Evolutionary conservation across 2,888 invertebrate genomes (phyloP).

Genomic region (Ypsolopha sequella): DNA sequence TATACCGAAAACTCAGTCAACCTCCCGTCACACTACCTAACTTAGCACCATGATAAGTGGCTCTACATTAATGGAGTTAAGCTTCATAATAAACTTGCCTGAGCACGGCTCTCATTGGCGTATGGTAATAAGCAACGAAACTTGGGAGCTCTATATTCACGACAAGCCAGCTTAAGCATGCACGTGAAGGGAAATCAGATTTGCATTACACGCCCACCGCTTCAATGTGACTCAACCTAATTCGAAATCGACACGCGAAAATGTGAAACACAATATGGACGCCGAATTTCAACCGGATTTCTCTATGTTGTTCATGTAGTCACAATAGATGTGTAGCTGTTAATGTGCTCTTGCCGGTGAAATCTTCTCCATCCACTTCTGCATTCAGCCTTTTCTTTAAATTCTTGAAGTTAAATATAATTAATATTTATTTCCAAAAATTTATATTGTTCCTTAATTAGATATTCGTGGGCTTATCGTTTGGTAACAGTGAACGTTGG

Average conservation of each 20-base stretch:
- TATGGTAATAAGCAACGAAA: not conserved
- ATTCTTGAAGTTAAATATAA: too few species aligned
- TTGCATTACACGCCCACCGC: constrained; percentile 10
- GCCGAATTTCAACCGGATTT: not conserved
- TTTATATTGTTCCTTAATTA: not conserved
- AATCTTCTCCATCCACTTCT: not conserved
- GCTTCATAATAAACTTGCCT: not conserved
- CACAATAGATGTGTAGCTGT: not conserved
- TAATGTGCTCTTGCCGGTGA: not conserved
- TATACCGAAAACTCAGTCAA: not conserved
- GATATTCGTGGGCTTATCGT: constrained; percentile 9
- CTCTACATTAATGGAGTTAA: not conserved
- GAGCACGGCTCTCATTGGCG: too few species aligned
- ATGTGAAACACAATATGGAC: not conserved
- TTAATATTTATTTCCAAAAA: not conserved
- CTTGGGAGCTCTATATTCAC: constrained; percentile 3
- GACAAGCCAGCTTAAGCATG: constrained; percentile 7
- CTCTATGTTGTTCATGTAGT: not conserved
- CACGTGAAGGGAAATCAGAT: constrained; percentile 13
- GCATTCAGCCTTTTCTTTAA: too few species aligned
- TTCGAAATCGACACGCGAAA: constrained; percentile 2
- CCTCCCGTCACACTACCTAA: not conserved
- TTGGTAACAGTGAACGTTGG: constrained; percentile 3
- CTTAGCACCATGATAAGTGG: too few species aligned
- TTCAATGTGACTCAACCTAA: constrained; percentile 2